Evolutionary conservation across 2,888 invertebrate genomes (phyloP).

Genomic region (Brachycybe producta): DNA sequence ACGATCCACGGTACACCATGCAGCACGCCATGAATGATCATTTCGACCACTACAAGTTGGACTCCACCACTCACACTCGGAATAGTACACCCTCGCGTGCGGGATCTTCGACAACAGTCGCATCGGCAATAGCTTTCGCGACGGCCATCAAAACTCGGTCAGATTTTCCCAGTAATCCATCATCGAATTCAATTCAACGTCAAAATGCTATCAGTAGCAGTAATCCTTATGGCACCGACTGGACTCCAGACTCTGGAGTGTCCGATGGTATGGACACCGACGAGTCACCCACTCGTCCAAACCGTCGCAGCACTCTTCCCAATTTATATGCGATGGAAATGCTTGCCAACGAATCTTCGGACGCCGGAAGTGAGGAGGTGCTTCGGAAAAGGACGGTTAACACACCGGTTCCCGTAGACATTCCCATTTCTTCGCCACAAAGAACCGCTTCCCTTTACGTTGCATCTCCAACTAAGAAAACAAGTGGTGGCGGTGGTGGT

Average conservation of each 20-base stretch:
- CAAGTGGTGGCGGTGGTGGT: slow-evolving; percentile 11
- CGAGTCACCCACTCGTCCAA: slow-evolving; percentile 23
- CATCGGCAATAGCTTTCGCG: slow-evolving; percentile 40
- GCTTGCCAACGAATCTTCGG: slow-evolving; percentile 17
- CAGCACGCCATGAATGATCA: slow-evolving; percentile 67
- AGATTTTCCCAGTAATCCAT: slow-evolving; percentile 1
- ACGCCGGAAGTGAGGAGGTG: slow-evolving; percentile 15
- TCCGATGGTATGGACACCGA: slow-evolving; percentile 26
- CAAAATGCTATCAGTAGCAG: slow-evolving; percentile 1
- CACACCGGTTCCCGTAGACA: background rate
- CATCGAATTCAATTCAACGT: too few species aligned
- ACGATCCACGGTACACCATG: slow-evolving; percentile 39
- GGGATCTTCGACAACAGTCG: slow-evolving; percentile 40
- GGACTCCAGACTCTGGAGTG: slow-evolving; percentile 28
- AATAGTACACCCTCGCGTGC: slow-evolving; percentile 32
- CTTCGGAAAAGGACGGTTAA: slow-evolving; percentile 13
- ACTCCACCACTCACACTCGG: slow-evolving; percentile 58
- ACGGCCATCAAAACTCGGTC: slow-evolving; percentile 13
- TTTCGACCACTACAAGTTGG: slow-evolving; percentile 86
- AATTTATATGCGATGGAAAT: slow-evolving; percentile 20
- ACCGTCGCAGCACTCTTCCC: slow-evolving; percentile 22
- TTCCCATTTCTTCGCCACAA: slow-evolving; percentile 10
- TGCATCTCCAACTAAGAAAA: slow-evolving; percentile 15
- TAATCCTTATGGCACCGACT: slow-evolving; percentile 23
- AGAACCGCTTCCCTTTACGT: slow-evolving; percentile 20